phyloP scores from a whole-genome alignment of 1,140 invertebrate genomes.

The Geopemphigus sp. region DNA sequence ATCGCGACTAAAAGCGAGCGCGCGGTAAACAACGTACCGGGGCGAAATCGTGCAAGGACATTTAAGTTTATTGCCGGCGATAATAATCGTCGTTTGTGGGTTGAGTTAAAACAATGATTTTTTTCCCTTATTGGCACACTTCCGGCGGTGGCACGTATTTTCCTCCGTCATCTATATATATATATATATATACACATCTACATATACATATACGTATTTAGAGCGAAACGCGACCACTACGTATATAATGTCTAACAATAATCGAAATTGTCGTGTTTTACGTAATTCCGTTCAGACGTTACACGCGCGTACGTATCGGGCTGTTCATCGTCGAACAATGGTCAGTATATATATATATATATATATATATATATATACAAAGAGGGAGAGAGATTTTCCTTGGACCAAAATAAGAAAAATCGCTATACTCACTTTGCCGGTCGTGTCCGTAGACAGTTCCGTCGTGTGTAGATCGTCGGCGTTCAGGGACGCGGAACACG shows the following conservation, averaged over 20 bases:
- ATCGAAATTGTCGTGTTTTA: not conserved
- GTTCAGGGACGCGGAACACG: conserved; percentile 83
- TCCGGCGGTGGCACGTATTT: not conserved
- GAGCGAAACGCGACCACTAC: too few relatives aligned
- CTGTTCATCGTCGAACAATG: too few relatives aligned
- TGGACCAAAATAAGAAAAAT: too few relatives aligned
- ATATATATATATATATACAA: not conserved
- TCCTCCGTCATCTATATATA: too few relatives aligned
- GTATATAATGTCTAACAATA: not conserved
- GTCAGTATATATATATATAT: not conserved
- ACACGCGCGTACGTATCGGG: too few relatives aligned
- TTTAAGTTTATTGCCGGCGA: not conserved
- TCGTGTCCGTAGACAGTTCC: conserved; percentile 77
- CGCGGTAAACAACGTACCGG: not conserved
- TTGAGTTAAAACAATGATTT: not conserved
- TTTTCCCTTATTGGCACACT: not conserved
- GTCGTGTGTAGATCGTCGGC: conserved; percentile 88
- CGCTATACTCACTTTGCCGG: conserved; percentile 71
- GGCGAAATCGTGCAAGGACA: conserved; percentile 19
- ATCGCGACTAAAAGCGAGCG: too few relatives aligned
- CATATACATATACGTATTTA: too few relatives aligned
- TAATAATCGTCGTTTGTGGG: not conserved
- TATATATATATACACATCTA: too few relatives aligned
- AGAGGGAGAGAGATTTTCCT: too few relatives aligned
- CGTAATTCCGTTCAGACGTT: too few relatives aligned